phyloP scores from a whole-genome alignment of 2,113 vertebrate genomes.

The Chaetodon auriga region DNA sequence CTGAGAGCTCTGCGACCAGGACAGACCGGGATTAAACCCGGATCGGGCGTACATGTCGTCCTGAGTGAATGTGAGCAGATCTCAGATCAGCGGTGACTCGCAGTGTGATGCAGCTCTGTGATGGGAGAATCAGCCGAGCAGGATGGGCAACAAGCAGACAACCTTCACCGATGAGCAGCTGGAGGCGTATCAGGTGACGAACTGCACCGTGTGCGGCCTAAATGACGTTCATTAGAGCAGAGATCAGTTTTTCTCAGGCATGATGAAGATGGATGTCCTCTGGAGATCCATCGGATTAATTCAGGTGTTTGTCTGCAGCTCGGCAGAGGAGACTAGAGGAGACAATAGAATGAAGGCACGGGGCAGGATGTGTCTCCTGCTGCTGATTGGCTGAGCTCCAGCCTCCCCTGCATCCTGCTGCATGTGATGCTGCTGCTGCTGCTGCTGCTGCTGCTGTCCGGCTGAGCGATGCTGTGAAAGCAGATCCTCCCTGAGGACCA shows the following conservation, averaged over 20 bases:
- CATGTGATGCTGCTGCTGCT: not conserved
- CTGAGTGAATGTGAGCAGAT: not conserved
- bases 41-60: not conserved
- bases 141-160: slow-evolving; percentile 96
- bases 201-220: too few relatives aligned
- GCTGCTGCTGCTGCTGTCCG: not conserved
- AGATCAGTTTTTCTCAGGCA: too few relatives aligned
- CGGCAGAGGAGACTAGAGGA: too few relatives aligned
- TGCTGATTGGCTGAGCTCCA: slow-evolving; percentile 51
- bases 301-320: too few relatives aligned
- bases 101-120: slow-evolving; percentile 87
- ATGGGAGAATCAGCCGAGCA: slow-evolving; percentile 83
- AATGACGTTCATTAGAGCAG: too few relatives aligned
- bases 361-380: not conserved
- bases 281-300: too few relatives aligned
- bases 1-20: not conserved
- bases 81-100: slow-evolving; percentile 58
- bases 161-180: slow-evolving; percentile 97
- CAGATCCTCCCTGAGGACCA: too few relatives aligned
- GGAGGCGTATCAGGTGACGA: slow-evolving; percentile 84
- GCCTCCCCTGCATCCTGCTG: slow-evolving; percentile 34
- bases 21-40: not conserved
- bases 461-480: not conserved
- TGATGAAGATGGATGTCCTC: not conserved
- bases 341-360: too few relatives aligned